Evolutionary conservation across 2,113 vertebrate genomes (phyloP).

Genomic region (Vulpes vulpes): DNA sequence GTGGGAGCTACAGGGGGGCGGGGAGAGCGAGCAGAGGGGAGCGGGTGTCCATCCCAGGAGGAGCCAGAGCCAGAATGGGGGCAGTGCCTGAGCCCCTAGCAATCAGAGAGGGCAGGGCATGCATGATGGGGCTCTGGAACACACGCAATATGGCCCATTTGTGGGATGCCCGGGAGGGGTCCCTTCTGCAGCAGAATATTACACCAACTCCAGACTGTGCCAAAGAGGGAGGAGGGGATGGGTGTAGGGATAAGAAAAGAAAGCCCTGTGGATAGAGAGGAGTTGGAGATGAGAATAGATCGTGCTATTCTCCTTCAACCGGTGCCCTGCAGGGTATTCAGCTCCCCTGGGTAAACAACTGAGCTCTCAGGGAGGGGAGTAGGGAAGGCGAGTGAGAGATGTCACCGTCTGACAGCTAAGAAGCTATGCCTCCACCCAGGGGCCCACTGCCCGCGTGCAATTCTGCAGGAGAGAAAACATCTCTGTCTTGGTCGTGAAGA

Average conservation of each 20-base stretch:
- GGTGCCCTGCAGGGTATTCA: not conserved
- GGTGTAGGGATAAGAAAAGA: not conserved
- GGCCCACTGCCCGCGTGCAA: not conserved
- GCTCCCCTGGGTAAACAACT: not conserved
- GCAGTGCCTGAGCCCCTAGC: not conserved
- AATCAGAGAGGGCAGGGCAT: not conserved
- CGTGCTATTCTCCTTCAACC: not conserved
- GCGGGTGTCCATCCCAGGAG: not conserved
- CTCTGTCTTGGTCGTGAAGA: not conserved
- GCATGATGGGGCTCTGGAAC: not conserved
- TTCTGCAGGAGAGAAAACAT: not conserved
- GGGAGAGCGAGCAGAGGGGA: not conserved
- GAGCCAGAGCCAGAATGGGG: not conserved
- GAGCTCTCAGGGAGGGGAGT: not conserved
- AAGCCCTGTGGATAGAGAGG: not conserved
- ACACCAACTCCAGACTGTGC: not conserved
- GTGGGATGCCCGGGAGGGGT: not conserved
- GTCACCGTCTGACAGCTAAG: conserved; percentile 7
- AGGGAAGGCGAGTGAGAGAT: conserved; percentile 12
- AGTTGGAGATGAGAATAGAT: not conserved
- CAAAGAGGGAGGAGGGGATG: not conserved
- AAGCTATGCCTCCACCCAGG: not conserved
- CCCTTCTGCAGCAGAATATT: not conserved
- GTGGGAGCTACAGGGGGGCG: not conserved
- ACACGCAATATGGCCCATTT: not conserved